Conservation (phyloP, 2,113 vertebrate species). For the Mesoclemmys tuberculata region DNA sequence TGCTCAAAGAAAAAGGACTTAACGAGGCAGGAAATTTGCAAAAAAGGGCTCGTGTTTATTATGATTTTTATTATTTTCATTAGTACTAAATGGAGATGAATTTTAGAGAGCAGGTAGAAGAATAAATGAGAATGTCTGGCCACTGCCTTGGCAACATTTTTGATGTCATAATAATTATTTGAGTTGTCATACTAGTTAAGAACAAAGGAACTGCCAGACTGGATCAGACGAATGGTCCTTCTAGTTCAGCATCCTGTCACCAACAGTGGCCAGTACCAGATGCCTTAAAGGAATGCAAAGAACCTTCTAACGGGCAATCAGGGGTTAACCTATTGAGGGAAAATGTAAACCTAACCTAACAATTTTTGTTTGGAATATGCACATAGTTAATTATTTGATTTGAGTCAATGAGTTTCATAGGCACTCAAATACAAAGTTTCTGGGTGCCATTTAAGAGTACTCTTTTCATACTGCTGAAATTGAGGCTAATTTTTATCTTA, state of each 20-base stretch:
- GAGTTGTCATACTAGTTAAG: background rate
- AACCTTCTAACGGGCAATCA: background rate
- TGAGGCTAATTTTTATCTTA: background rate
- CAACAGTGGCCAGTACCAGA: background rate
- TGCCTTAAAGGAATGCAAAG: background rate
- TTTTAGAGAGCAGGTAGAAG: background rate
- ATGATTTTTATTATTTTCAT: accelerated
- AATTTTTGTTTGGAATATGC: background rate
- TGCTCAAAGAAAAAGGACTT: background rate
- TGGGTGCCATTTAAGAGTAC: background rate
- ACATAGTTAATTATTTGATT: background rate
- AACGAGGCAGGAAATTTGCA: background rate
- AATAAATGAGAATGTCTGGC: background rate
- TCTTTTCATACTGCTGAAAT: background rate
- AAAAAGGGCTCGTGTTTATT: background rate
- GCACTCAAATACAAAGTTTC: background rate
- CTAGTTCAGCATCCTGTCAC: background rate
- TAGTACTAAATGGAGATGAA: background rate
- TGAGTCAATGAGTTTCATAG: background rate
- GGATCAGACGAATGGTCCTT: background rate
- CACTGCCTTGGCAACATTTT: background rate
- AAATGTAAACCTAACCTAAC: background rate
- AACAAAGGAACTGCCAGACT: background rate
- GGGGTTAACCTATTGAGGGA: background rate
- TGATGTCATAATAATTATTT: background rate